Evolutionary conservation across 1,140 invertebrate genomes (phyloP), one percentile per base, ranked within the genome.

Genomic region (Drosophila sp.): DNA sequence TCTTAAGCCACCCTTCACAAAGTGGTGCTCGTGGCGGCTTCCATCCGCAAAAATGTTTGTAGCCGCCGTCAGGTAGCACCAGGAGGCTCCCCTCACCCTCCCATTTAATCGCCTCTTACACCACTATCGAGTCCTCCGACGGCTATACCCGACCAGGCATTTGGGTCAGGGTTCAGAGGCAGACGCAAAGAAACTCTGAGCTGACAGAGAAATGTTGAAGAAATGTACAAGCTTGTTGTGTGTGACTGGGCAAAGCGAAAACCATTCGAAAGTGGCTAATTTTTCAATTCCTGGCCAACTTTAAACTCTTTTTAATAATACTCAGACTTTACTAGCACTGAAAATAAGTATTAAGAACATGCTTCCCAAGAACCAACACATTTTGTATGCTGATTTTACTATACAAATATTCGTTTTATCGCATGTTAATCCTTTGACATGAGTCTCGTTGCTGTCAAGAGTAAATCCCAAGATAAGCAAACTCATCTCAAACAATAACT

Each of bases 31-130:
- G 63, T 83, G 65, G 76, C 65, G 82, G 76, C 83, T 70, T 79
- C 83, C 83, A 87, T 78, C 83, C 83, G 83, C 69, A 89, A 89
- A 87, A 87, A 77, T 89, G 83, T 87, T 87, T 87, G 79, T 89
- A 89, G 72, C 79, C 66, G 65, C 65, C 73, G 25, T 11, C 40
- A 65, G 59, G 43, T 50, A 58, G 46, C 53, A 61, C 57, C 73
- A 66, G 38, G n/a, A 61, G 56, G 38, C 18, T 13, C 14, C 7
- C 9, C 5, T 48, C 21, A 9, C 34, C 34, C 4, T n/a, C n/a
- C n/a, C n/a, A n/a, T n/a, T n/a, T n/a, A n/a, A n/a, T n/a, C n/a
- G n/a, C 61, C 1, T 8, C 13, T 13, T 14, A 21, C 21, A 1
- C 21, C 21, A 2, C 21, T 4, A 4, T 21, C 21, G 4, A 21